Evolutionary conservation across 2,113 vertebrate genomes (phyloP), one percentile per base, ranked within the genome.

Genomic region (Dolichotis patagonum): DNA sequence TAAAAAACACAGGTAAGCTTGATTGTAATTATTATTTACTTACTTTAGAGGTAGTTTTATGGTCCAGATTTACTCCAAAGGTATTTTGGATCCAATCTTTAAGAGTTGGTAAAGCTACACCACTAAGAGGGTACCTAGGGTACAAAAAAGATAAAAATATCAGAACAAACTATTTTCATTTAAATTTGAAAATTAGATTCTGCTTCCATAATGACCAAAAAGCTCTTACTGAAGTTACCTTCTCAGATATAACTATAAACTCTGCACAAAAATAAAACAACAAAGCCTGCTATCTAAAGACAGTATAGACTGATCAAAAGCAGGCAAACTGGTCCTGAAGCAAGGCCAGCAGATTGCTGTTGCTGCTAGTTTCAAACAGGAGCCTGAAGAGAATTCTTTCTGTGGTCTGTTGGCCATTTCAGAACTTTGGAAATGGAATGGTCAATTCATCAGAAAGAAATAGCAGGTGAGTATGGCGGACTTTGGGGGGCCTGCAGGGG

Each of bases 71-170:
- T 98, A 99, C 99, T 98, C 99, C 99, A 98, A 99, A 99, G 3
- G 98, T 99, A 98, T 98, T 98, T 98, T 99, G 99, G 92, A 99
- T 98, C 99, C 99, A 99, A 52, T 99, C 99, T 98, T 98, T 99
- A 98, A 99, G 98, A 97, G 99, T 98, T 80, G 99, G 99, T 92
- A 99, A 98, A 97, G 98, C 95, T 99, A 99, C 98, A 95, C 99
- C 99, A 98, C 99, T 99, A 97, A 99, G 98, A 97, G 98, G 99
- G 98, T 99, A 99, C 98, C 99, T 99, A 98, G 94, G 96, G 75
- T 90, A 97, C 35, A 98, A 97, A 95, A 81, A 88, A 98, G 82
- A 93, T 94, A 98, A 97, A 52, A 97, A 97, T 28, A 89, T 87
- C 96, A 97, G 85, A 98, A 95, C 65, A 91, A 67, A 19, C 46